Base-by-base conservation (phyloP, 2,888 invertebrate species). In the Habroteleia sp. region DNA sequence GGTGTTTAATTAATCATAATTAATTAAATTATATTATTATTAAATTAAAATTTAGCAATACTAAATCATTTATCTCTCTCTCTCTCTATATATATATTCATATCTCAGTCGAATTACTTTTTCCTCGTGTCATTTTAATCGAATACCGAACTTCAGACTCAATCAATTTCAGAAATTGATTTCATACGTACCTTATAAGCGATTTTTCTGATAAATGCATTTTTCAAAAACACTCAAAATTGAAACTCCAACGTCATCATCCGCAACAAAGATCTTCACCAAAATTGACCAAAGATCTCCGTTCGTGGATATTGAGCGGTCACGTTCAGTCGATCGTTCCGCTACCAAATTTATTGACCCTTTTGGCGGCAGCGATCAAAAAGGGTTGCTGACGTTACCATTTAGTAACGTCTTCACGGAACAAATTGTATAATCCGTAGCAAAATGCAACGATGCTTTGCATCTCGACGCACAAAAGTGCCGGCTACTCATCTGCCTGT, bases 401-500 rank as follows among this genome's bases (percentile, higher is more conserved):
- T 50, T 68, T 58, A 60, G 52, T 13, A 35, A 1, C 48, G 13
- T 63, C 42, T 77, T 56, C 54, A 79, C 74, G 84, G 84, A 85
- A 86, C 86, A 80, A 86, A 86, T 86, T 80, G 58, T 79, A 74
- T 85, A 83, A 85, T 77, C 82, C 84, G 84, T 82, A 82, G 79
- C 83, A 80, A 81, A 82, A 80, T 41, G 73, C 52, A 44, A 58
- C 42, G n/a, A 29, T 20, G 44, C 52, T 46, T 42, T 62, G 48
- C 62, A 37, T 37, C 56, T 23, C 20, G 50, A 16, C 31, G 11
- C 14, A 62, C 74, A 62, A 60, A 73, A 68, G 54, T 60, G 17
- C 20, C 25, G 37, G 56, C 42, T 56, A 62, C 63, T 68, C 42
- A 14, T 69, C 20, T 44, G 11, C 25, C 31, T 7, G 23, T 13